Base-by-base conservation (phyloP, 2,888 invertebrate genomes). In the Flabesymbios commensalis region DNA sequence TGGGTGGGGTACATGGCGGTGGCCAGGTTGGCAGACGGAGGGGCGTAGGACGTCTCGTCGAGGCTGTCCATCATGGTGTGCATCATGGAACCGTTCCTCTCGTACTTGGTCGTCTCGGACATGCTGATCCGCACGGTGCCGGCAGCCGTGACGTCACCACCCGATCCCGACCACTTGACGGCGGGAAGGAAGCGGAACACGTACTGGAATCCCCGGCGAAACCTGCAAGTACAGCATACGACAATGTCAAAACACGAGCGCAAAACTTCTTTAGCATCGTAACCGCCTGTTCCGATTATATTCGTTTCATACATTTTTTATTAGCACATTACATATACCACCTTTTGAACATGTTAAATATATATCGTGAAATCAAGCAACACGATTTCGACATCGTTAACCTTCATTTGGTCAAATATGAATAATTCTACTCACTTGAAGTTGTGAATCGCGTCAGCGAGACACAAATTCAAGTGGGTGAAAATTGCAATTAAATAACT, bases 181-280 rank as follows among this genome's bases (percentile, higher is more conserved):
- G 88, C 89, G 2, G 91, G 90, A 75, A 93, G 90, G 86, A 93
- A 95, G 75, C 90, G 90, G 84, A 95, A 94, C 82, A 94, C 91
- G 81, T 92, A 90, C 77, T 91, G 91, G 84, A 96, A 94, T 7
- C 96, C 96, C 73, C 93, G 88, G 49, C 95, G 88, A 84, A 96
- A 96, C 82, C 95, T 94, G n/a, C n/a, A n/a, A n/a, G n/a, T n/a
- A n/a, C n/a, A 83, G 22, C 4, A 2, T 22, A 28, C 48, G 3
- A 41, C 7, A 19, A 17, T 17, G 14, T 10, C 19, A 7, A 10
- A 33, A 51, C 14, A 14, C 10, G 39, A 14, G 39, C 10, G 17
- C 10, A 2, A 19, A 2, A 3, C 22, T 19, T 19, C 22, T 22
- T 19, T 41, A 41, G 2, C n/a, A 2, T 3, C 22, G 41, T 2